Base-by-base conservation (phyloP, 2,113 vertebrate species). In the Channa argus region DNA sequence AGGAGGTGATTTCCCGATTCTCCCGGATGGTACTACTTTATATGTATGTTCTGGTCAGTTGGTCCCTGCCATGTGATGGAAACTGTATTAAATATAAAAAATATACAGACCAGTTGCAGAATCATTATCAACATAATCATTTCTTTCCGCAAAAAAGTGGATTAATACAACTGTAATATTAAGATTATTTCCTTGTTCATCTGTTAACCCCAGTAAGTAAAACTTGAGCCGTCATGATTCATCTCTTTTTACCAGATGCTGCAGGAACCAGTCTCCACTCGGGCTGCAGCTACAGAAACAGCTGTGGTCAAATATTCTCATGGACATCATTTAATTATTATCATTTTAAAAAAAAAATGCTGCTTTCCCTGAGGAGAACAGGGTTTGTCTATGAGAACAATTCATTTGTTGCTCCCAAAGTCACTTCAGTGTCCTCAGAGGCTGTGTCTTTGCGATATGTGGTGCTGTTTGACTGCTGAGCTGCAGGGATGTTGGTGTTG, bases 211-310 rank as follows among this genome's bases (percentile, higher is more conserved):
- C 10, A 33, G 38, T 7, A 52, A n/a, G 36, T 3, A 60, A 5
- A 52, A 63, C 33, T 4, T 15, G 2, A 38, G 8, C 44, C 36
- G 65, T 44, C 13, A 3, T 53, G n/a, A 71, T 71, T 54, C 52
- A 53, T 47, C 13, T 55, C 8, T 3, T 51, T 58, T 14, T 4
- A 53, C 0, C 11, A 71, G 14, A 56, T 7, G 49, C 37, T 73
- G n/a, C 41, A 50, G 53, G 68, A 72, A 62, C 69, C 59, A 38
- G 5, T 34, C 53, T 43, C 60, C 52, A 4, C 11, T 50, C 58
- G 2, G 43, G 52, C 39, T 5, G 53, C 80, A 92, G 86, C 82
- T 87, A 86, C 68, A 46, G 65, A 58, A 70, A 74, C 85, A 89
- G 77, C 85, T 90, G 86, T 71, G 77, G 74, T 74, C 78, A 63